Percentiles rank a stretch among this genome's conserved stretches.
Conservation (phyloP, 2,888 invertebrate genomes). For the Philaethria dido region DNA sequence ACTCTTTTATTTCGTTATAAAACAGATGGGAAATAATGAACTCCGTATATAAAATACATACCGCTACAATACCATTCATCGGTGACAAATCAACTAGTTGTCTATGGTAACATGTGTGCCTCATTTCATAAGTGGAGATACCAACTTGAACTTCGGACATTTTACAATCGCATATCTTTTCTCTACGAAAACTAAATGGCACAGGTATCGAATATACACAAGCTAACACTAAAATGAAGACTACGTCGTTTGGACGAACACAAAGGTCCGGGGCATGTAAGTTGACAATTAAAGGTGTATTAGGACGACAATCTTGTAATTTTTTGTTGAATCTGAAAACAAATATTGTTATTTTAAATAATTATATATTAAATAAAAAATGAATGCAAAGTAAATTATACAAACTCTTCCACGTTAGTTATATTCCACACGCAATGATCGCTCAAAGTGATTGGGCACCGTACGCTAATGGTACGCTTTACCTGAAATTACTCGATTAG, state of each 20-base stretch:
- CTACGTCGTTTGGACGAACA: constrained; percentile 57
- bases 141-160: constrained; percentile 72
- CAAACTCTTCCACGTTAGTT: constrained; percentile 72
- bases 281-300: constrained; percentile 61
- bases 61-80: constrained; percentile 65
- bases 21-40: too few relatives aligned
- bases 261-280: constrained; percentile 73
- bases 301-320: constrained; percentile 64
- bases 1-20: too few relatives aligned
- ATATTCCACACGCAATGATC: constrained; percentile 78
- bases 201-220: constrained; percentile 65
- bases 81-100: constrained; percentile 59
- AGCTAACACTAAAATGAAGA: constrained; percentile 69
- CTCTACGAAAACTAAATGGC: constrained; percentile 66
- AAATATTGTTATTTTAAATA: not conserved
- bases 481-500: constrained; percentile 57
- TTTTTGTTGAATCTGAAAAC: constrained; percentile 68
- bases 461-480: constrained; percentile 70
- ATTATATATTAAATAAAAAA: too few relatives aligned
- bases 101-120: constrained; percentile 70
- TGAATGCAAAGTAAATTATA: constrained; percentile 40
- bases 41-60: constrained; percentile 50
- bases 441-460: constrained; percentile 72
- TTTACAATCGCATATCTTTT: constrained; percentile 74
- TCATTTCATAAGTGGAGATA: constrained; percentile 71